Evolutionary conservation across 2,888 invertebrate species (phyloP), one percentile per base, ranked within the genome.

Genomic region (Conistra vaccinii): DNA sequence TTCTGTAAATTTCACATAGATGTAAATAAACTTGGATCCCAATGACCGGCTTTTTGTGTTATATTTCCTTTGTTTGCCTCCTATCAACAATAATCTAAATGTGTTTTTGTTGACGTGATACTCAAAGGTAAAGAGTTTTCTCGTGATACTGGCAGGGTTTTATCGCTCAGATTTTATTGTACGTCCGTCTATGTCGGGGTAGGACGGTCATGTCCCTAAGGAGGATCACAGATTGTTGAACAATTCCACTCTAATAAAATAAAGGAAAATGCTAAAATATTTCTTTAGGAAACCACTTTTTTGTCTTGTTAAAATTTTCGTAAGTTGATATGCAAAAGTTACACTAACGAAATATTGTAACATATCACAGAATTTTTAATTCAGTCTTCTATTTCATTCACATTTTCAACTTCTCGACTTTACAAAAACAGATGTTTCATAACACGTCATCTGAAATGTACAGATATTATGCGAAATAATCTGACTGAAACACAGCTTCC

Each of bases 111-210:
- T 65, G 73, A 73, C 76, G 66, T 67, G 62, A 73, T 62, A 72
- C 62, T 85, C 81, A 29, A 66, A 85, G 80, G 87, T 80, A 78
- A 85, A 76, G 60, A 68, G 73, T 76, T 74, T 69, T 60, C 53
- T 80, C 51, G 32, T 53, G 65, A 71, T 66, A 76, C 57, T 76
- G 69, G 57, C 20, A 14, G 53, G 66, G 68, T 76, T 85, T 85
- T 87, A 80, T 80, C 66, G 51, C 73, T 78, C 74, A 57, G 69
- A 80, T 83, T 87, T 85, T 80, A 82, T 82, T 87, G 58, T 74
- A 76, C 63, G 68, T 78, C 53, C 53, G 39, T 78, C 81, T 76
- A 63, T 63, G 68, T 78, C 61, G 39, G 42, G 57, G 60, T 71
- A 39, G 53, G 60, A 68, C 57, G 65, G 61, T 53, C 55, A 35